Conservation (phyloP, 64 coral and sea anemone species). For the Porites lutea region DNA sequence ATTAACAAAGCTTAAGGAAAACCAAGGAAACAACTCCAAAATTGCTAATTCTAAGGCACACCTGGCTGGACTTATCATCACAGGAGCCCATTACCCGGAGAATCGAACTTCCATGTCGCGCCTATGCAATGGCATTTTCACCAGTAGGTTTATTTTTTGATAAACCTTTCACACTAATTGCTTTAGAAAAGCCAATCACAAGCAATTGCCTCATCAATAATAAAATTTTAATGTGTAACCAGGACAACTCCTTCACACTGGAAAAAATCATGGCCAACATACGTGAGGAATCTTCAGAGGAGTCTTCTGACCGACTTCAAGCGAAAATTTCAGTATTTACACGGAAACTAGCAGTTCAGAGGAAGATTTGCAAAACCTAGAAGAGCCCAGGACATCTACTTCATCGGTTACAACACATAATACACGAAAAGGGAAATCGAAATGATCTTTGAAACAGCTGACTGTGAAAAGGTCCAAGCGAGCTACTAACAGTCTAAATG, state of each 20-base stretch:
- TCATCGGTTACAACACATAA: background rate
- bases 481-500: background rate
- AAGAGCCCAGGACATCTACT: background rate
- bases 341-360: background rate
- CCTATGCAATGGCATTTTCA: too few relatives aligned
- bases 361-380: background rate
- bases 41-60: background rate
- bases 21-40: background rate
- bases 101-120: too few relatives aligned
- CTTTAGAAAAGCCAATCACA: too few relatives aligned
- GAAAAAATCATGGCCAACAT: too few relatives aligned
- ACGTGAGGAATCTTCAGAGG: too few relatives aligned
- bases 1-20: background rate
- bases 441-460: background rate
- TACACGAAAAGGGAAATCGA: too few relatives aligned
- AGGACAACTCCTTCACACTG: too few relatives aligned
- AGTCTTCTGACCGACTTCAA: background rate
- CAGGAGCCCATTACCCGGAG: too few relatives aligned
- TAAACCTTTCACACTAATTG: too few relatives aligned
- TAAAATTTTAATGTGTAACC: too few relatives aligned
- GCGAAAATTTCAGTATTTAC: background rate
- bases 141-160: too few relatives aligned
- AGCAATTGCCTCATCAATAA: too few relatives aligned
- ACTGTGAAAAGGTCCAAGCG: background rate
- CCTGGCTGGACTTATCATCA: slow-evolving; percentile 10